A percentile compares a stretch with the other conserved stretches of the same genome.
Evolutionary conservation across 53 echinoderm and acorn worm genomes (phyloP).

Genomic region (Actinopyga echinites): DNA sequence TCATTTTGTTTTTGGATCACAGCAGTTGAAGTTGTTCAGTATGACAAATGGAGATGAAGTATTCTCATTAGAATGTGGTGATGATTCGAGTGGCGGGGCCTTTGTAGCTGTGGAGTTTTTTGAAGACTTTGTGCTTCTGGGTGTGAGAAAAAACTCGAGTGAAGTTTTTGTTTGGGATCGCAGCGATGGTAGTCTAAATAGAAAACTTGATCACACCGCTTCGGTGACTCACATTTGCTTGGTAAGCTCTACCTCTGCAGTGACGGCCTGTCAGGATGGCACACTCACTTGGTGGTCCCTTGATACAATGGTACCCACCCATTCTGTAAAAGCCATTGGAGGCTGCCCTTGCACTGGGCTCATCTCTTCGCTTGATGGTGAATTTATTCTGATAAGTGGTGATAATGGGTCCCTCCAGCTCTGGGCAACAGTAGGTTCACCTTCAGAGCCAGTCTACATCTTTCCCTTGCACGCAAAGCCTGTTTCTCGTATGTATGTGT

Average conservation of each 20-base stretch:
- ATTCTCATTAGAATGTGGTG: conserved; percentile 53
- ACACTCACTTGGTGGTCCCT: conserved; percentile 18
- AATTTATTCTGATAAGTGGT: conserved; percentile 20
- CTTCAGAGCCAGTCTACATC: neutral
- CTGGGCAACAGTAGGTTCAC: conserved; percentile 2
- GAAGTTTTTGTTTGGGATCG: conserved; percentile 64
- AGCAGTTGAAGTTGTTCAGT: conserved; percentile 61
- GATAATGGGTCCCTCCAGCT: conserved; percentile 6
- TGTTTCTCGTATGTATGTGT: conserved; percentile 17
- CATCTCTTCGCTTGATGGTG: neutral
- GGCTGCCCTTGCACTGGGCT: conserved; percentile 16
- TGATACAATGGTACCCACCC: neutral
- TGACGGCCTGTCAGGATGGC: conserved; percentile 28
- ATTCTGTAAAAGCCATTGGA: neutral
- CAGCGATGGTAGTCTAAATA: conserved; percentile 14
- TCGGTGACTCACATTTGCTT: conserved; percentile 34
- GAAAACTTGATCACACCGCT: conserved; percentile 45
- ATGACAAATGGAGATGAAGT: conserved; percentile 72
- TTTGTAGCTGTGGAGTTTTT: conserved; percentile 55
- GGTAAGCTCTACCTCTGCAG: neutral
- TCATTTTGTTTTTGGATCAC: conserved; percentile 66
- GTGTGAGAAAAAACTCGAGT: conserved; percentile 49
- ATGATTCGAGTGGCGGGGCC: conserved; percentile 2
- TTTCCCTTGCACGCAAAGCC: neutral
- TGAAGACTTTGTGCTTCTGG: neutral